A percentile compares a stretch with the other conserved stretches of the same genome.
Evolutionary conservation across 2,797 vertebrate genomes (phyloP).

Genomic region (Characodon lateralis): DNA sequence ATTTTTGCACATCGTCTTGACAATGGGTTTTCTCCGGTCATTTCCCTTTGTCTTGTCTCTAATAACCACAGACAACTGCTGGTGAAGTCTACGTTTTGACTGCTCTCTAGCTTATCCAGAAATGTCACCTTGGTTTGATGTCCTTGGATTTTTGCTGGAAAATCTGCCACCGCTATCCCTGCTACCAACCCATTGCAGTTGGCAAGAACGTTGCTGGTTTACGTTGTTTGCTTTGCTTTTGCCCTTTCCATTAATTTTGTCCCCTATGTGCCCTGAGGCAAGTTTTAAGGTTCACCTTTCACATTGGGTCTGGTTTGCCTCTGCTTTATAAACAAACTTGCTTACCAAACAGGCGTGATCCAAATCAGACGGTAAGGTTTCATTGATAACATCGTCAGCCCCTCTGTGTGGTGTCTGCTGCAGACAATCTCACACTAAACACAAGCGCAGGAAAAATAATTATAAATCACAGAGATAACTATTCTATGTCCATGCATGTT

Average conservation of each 20-base stretch:
- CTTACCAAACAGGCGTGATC: neutral
- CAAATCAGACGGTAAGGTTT: conserved; percentile 1
- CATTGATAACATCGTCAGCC: neutral
- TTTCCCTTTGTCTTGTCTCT: neutral
- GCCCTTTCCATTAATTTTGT: conserved; percentile 1
- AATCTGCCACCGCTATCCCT: neutral
- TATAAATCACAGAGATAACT: neutral
- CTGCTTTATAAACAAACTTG: conserved; percentile 2
- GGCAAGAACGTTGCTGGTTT: neutral
- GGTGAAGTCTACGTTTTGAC: neutral
- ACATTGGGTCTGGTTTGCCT: neutral
- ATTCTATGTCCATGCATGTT: neutral
- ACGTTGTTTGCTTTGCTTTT: neutral
- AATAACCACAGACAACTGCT: neutral
- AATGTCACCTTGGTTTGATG: neutral
- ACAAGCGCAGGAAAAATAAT: neutral
- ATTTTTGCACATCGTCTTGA: neutral
- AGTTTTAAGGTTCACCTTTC: conserved; percentile 2
- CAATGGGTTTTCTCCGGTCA: neutral
- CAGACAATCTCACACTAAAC: too few species aligned
- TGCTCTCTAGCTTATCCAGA: neutral
- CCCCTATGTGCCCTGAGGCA: neutral
- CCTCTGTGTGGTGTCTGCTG: conserved; percentile 4
- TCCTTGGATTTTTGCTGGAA: neutral
- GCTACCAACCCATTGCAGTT: too few species aligned